These are phyloP conservation scores for Chloroceryle inda DNA, from an alignment of 2,797 vertebrate genomes.

Conservation along the genomic window DNA sequence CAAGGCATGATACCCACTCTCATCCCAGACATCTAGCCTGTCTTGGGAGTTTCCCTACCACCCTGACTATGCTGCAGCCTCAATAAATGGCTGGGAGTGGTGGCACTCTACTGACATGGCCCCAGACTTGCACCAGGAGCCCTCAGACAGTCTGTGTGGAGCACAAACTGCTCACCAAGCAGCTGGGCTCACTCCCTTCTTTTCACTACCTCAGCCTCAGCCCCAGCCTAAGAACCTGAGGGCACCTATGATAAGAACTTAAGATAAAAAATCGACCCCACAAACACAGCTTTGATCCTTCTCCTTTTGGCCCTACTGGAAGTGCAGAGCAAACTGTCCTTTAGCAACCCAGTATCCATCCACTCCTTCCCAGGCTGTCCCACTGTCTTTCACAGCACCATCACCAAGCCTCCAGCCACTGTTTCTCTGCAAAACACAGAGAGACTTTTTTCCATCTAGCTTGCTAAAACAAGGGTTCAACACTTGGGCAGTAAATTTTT, in stretches of 20 bases:
- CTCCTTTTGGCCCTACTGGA: background rate
- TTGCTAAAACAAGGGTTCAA: background rate
- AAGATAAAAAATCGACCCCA: background rate
- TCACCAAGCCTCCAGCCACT: background rate
- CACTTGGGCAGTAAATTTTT: background rate
- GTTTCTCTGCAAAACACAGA: background rate
- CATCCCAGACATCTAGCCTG: background rate
- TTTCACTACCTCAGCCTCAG: background rate
- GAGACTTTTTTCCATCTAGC: background rate
- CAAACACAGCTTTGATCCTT: rapidly evolving
- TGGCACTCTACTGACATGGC: background rate
- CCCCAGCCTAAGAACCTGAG: rapidly evolving
- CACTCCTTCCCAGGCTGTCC: background rate
- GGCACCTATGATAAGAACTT: background rate
- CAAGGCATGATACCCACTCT: background rate
- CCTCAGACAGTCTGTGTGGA: background rate
- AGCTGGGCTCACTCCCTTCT: background rate
- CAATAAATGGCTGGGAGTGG: background rate
- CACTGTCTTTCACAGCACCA: background rate
- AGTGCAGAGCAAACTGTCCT: background rate
- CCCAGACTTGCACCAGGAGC: background rate
- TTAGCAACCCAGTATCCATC: background rate
- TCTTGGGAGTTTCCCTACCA: background rate
- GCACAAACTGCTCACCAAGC: background rate
- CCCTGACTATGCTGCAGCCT: background rate